Percentiles rank a stretch among this genome's conserved stretches.
phyloP scores from a whole-genome alignment of 2,113 vertebrate genomes.

The Thamnaconus septentrionalis region DNA sequence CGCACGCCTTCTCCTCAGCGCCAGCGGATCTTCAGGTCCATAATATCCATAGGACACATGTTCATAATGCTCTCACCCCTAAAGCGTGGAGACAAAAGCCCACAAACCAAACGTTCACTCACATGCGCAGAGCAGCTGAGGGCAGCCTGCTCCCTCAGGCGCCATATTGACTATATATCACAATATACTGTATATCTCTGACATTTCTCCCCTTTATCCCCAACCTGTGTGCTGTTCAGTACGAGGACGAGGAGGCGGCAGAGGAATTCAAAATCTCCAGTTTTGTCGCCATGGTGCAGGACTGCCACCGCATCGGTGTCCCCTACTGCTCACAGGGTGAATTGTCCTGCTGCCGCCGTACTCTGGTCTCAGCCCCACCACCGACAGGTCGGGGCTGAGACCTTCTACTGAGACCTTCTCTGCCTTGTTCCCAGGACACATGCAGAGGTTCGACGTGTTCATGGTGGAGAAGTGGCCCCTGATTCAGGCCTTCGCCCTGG shows the following conservation, averaged over 20 bases:
- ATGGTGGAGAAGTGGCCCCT: slow-evolving; percentile 97
- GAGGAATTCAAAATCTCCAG: slow-evolving; percentile 98
- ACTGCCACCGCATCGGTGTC: slow-evolving; percentile 89
- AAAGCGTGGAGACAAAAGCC: no score
- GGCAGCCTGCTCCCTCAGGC: no score
- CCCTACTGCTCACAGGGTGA: slow-evolving; percentile 91
- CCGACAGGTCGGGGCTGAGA: no score
- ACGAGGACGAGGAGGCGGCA: slow-evolving; percentile 94
- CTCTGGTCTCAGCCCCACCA: neutral
- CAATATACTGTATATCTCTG: neutral
- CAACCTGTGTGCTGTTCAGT: slow-evolving; percentile 76
- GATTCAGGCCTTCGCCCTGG: slow-evolving; percentile 94
- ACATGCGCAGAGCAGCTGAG: no score
- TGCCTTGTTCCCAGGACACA: slow-evolving; percentile 77
- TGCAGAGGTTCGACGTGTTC: slow-evolving; percentile 96
- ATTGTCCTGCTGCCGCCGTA: neutral
- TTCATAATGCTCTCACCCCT: no score
- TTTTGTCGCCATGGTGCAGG: slow-evolving; percentile 95
- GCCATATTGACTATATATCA: no score
- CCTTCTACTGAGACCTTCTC: neutral
- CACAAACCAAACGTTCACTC: no score
- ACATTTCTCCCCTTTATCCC: neutral
- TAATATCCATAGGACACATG: no score
- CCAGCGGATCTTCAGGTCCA: slow-evolving; percentile 1
- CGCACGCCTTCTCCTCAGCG: neutral